These are phyloP conservation scores for Macropodus opercularis DNA, from an alignment of 2,797 vertebrate species.

Conservation along the genomic window DNA sequence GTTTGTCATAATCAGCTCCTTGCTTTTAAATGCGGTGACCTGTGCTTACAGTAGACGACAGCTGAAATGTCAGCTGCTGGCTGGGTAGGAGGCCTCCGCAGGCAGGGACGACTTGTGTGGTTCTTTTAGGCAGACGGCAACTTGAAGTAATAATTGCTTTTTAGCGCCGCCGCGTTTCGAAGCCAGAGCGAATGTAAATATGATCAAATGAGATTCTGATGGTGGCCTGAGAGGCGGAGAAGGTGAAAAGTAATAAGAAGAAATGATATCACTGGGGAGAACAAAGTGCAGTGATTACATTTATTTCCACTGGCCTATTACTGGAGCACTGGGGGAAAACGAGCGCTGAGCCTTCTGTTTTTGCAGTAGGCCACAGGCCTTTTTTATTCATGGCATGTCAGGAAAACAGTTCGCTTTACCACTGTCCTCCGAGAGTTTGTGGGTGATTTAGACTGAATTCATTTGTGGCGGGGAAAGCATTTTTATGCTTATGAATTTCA, in stretches of 20 bases:
- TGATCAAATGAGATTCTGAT: slow-evolving; percentile 79
- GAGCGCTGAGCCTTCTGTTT: slow-evolving; percentile 72
- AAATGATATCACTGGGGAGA: slow-evolving; percentile 77
- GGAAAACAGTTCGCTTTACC: slow-evolving; percentile 60
- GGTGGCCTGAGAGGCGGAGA: slow-evolving; percentile 62
- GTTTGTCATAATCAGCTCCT: slow-evolving; percentile 75
- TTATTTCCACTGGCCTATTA: slow-evolving; percentile 81
- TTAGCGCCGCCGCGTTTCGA: slow-evolving; percentile 62
- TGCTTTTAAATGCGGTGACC: slow-evolving; percentile 66
- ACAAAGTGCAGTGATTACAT: slow-evolving; percentile 84
- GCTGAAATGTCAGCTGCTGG: slow-evolving; percentile 73
- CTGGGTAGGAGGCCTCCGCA: slow-evolving; percentile 43
- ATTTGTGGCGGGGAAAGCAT: slow-evolving; percentile 41
- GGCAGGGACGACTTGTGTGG: slow-evolving; percentile 54
- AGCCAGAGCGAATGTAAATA: slow-evolving; percentile 75
- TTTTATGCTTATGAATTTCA: slow-evolving; percentile 52
- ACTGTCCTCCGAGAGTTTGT: slow-evolving; percentile 56
- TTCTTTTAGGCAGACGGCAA: slow-evolving; percentile 52
- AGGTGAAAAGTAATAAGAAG: slow-evolving; percentile 77
- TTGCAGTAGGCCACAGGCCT: slow-evolving; percentile 52
- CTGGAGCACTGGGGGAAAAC: slow-evolving; percentile 65
- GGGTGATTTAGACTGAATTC: slow-evolving; percentile 63
- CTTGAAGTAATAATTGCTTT: slow-evolving; percentile 76
- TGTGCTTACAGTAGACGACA: slow-evolving; percentile 52
- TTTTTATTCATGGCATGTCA: slow-evolving; percentile 72